These are phyloP conservation scores for Tortricodes alternella DNA, from an alignment of 2,888 invertebrate genomes.

Conservation along the genomic window DNA sequence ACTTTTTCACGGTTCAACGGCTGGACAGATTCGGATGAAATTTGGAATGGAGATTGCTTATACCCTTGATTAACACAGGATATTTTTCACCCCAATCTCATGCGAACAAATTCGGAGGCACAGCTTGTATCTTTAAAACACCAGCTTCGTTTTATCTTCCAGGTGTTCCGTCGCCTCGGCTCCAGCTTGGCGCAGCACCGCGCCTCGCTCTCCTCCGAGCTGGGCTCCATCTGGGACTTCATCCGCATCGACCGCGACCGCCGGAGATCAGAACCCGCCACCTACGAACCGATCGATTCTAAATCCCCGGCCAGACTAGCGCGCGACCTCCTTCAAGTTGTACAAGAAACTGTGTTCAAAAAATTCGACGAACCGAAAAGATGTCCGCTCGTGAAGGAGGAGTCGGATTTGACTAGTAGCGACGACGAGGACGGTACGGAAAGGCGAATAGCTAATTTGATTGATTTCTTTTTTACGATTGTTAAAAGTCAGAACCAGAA, in stretches of 20 bases:
- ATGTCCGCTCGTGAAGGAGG: slow-evolving; percentile 73
- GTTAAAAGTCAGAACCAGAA: slow-evolving; percentile 76
- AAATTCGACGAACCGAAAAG: slow-evolving; percentile 60
- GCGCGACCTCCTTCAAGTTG: slow-evolving; percentile 70
- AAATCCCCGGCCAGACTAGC: slow-evolving; percentile 68
- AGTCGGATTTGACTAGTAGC: slow-evolving; percentile 66
- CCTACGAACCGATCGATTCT: slow-evolving; percentile 62
- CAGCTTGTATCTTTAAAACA: no score
- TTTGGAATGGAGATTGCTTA: no score
- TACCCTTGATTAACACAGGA: no score
- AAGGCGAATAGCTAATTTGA: slow-evolving; percentile 70
- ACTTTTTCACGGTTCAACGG: no score
- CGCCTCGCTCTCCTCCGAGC: slow-evolving; percentile 70
- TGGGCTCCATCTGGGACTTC: slow-evolving; percentile 77
- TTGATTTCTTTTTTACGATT: slow-evolving; percentile 78
- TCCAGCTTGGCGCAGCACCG: slow-evolving; percentile 70
- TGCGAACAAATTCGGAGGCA: no score
- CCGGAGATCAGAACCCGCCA: slow-evolving; percentile 62
- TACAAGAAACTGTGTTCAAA: slow-evolving; percentile 74
- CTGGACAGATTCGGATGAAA: no score
- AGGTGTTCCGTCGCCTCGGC: slow-evolving; percentile 75
- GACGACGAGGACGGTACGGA: slow-evolving; percentile 70
- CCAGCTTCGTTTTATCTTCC: slow-evolving; percentile 8
- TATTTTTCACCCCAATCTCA: no score
- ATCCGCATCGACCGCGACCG: slow-evolving; percentile 62